A percentile compares a stretch with the other conserved stretches of the same genome.
These are phyloP conservation scores for Halocaridina rubra DNA, from an alignment of 2,888 invertebrate species.

Conservation along the genomic window DNA sequence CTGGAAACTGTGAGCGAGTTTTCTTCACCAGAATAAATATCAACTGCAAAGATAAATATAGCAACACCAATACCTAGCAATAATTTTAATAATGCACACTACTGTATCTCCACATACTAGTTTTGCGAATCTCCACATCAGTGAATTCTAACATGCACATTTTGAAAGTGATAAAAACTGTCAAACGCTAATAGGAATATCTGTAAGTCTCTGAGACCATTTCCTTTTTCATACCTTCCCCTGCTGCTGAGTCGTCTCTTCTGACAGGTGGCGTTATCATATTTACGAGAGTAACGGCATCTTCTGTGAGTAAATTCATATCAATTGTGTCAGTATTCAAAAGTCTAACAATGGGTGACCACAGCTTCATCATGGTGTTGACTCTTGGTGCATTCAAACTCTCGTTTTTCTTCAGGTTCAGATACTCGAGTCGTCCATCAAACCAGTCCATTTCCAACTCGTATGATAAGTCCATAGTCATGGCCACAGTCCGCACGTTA, in stretches of 20 bases:
- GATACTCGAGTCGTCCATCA: constrained; percentile 45
- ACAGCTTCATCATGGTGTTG: constrained; percentile 44
- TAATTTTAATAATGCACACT: no score
- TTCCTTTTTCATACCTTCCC: no score
- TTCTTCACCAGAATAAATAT: constrained; percentile 53
- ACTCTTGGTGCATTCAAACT: constrained; percentile 48
- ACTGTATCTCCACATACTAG: no score
- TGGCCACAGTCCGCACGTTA: constrained; percentile 46
- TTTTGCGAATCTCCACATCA: no score
- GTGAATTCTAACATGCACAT: no score
- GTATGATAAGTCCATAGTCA: constrained; percentile 53
- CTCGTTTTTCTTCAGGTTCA: constrained; percentile 51
- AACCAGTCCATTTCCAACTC: constrained; percentile 50
- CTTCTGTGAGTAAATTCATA: constrained; percentile 22
- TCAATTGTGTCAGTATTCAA: constrained; percentile 60
- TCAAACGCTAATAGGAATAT: no score
- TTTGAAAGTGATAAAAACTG: not conserved
- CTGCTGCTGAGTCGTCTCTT: constrained; percentile 47
- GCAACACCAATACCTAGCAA: no score
- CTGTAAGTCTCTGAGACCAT: no score
- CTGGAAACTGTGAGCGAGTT: constrained; percentile 56
- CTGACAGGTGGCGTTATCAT: constrained; percentile 9
- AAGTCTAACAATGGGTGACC: constrained; percentile 53
- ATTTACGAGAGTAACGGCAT: constrained; percentile 38
- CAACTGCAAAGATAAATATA: constrained; percentile 17